phyloP scores from a whole-genome alignment of 2,888 invertebrate genomes.

The Dusona sp. region DNA sequence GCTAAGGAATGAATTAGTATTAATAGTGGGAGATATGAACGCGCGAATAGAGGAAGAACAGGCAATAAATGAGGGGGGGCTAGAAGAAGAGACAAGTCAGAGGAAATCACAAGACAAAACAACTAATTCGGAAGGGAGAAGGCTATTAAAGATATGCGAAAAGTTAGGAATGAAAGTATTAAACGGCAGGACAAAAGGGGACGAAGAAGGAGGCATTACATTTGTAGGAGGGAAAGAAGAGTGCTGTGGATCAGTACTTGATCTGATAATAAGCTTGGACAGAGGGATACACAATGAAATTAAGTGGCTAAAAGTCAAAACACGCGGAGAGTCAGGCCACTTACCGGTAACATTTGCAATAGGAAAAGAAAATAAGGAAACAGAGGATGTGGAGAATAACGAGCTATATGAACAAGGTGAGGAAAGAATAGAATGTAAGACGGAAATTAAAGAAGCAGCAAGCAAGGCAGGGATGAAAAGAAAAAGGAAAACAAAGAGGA shows the following conservation, averaged over 20 bases:
- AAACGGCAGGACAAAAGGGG: constrained; percentile 19
- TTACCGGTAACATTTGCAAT: neutral
- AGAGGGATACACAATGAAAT: neutral
- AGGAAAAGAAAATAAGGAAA: neutral
- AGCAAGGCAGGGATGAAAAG: neutral
- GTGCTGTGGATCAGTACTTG: constrained; percentile 17
- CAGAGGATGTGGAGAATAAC: neutral
- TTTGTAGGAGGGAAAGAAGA: constrained; percentile 24
- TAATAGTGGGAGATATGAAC: constrained; percentile 32
- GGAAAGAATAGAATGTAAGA: neutral
- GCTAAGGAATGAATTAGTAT: neutral
- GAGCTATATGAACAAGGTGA: neutral
- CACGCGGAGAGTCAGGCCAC: constrained; percentile 6
- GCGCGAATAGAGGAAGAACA: constrained; percentile 25
- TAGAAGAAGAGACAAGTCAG: neutral
- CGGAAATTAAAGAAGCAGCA: neutral
- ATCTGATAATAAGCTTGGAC: neutral
- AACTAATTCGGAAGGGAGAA: constrained; percentile 21
- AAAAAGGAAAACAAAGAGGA: neutral
- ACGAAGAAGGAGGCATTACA: constrained; percentile 13
- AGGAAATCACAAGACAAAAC: constrained; percentile 25
- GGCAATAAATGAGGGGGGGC: neutral
- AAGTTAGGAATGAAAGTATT: constrained; percentile 18
- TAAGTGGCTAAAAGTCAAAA: constrained; percentile 2
- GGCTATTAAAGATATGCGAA: constrained; percentile 15